Conservation (phyloP, 2,113 vertebrate species). For the Guaruba guarouba region DNA sequence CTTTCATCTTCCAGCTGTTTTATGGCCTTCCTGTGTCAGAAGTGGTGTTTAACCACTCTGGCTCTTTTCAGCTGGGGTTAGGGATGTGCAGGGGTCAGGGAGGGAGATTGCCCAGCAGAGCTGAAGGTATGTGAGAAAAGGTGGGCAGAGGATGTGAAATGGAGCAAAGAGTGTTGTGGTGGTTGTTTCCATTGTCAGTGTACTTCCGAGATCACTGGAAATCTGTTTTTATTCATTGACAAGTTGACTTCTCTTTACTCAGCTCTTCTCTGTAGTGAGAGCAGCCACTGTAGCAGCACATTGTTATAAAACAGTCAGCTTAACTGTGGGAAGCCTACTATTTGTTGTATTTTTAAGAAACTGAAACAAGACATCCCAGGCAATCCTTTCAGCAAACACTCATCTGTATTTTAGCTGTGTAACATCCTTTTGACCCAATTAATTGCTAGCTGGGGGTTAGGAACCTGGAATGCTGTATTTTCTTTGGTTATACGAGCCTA, state of each 20-base stretch:
- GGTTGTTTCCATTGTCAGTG: neutral
- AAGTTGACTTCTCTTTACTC: neutral
- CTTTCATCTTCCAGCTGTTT: neutral
- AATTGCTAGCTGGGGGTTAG: neutral
- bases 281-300: neutral
- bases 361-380: neutral
- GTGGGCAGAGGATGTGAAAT: rapidly evolving
- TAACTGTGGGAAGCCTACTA: neutral
- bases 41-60: neutral
- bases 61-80: neutral
- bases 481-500: neutral
- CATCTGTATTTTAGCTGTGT: neutral
- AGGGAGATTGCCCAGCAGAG: neutral
- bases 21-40: neutral
- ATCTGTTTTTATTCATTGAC: neutral
- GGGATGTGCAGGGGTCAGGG: neutral
- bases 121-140: neutral
- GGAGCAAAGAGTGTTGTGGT: neutral
- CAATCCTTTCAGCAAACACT: neutral
- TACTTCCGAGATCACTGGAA: neutral
- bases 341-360: neutral
- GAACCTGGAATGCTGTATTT: neutral
- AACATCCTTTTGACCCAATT: neutral
- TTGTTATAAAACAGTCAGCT: neutral
- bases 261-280: neutral